Percentiles rank a stretch among this genome's conserved stretches.
phyloP scores from a whole-genome alignment of 2,113 vertebrate species.

The Ailurus styani region DNA sequence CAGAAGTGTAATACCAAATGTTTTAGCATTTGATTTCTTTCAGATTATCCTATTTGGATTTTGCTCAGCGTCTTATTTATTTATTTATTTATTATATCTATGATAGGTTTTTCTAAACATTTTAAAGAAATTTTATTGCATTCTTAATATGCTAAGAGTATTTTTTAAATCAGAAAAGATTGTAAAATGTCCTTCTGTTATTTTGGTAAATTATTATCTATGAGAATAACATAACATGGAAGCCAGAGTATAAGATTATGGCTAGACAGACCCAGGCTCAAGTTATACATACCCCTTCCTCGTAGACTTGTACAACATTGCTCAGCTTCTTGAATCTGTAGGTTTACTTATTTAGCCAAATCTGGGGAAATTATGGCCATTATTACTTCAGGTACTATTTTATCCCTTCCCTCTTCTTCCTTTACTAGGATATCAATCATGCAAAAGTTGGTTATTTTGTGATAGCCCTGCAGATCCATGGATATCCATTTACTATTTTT shows the following conservation, averaged over 20 bases:
- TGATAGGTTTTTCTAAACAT: background rate
- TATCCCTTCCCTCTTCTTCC: background rate
- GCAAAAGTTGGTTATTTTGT: background rate
- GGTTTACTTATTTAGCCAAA: background rate
- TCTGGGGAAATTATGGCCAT: background rate
- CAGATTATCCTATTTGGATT: background rate
- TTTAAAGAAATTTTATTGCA: background rate
- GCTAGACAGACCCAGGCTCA: background rate
- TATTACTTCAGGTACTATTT: background rate
- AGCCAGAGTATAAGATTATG: background rate
- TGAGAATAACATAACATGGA: background rate
- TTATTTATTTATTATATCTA: background rate
- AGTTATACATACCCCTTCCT: background rate
- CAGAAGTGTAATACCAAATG: background rate
- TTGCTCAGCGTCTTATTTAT: background rate
- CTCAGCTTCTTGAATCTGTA: background rate
- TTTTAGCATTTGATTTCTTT: background rate
- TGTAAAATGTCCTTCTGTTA: background rate
- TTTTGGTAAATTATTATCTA: background rate
- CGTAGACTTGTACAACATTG: background rate
- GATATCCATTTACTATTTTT: background rate
- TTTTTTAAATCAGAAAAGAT: background rate
- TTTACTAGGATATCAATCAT: background rate
- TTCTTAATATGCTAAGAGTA: background rate
- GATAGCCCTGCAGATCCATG: background rate